Percentiles rank a stretch among this genome's conserved stretches.
Conservation (phyloP, 1,140 invertebrate species). For the Papilio machaon region DNA sequence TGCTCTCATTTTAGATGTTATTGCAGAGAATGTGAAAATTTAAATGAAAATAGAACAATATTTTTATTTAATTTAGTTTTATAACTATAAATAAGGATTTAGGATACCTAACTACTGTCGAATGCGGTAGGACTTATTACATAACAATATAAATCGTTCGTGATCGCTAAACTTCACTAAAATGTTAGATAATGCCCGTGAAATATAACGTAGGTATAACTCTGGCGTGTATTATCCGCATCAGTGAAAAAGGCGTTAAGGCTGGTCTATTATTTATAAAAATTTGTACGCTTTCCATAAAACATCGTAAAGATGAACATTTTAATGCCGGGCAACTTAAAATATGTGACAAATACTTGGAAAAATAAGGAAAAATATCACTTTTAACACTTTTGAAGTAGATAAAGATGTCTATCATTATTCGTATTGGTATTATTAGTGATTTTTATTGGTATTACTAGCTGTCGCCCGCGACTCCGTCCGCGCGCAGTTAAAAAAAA, state of each 20-base stretch:
- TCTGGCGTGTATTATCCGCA: neutral
- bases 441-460: no score
- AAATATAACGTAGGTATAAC: neutral
- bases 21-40: neutral
- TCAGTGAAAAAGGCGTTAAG: neutral
- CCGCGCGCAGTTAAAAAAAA: no score
- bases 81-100: no score
- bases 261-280: neutral
- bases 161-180: neutral
- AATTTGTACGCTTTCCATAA: neutral
- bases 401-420: no score
- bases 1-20: slow-evolving; percentile 6
- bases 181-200: neutral
- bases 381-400: no score
- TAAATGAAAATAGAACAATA: neutral
- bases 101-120: no score
- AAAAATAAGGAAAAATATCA: no score
- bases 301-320: neutral
- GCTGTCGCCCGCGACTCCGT: no score
- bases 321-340: neutral
- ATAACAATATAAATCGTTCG: no score
- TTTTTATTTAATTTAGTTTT: no score
- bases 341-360: neutral
- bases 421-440: no score
- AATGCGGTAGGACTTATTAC: no score